These are phyloP conservation scores for Bombylius major DNA, from an alignment of 2,888 invertebrate genomes.

Conservation along the genomic window DNA sequence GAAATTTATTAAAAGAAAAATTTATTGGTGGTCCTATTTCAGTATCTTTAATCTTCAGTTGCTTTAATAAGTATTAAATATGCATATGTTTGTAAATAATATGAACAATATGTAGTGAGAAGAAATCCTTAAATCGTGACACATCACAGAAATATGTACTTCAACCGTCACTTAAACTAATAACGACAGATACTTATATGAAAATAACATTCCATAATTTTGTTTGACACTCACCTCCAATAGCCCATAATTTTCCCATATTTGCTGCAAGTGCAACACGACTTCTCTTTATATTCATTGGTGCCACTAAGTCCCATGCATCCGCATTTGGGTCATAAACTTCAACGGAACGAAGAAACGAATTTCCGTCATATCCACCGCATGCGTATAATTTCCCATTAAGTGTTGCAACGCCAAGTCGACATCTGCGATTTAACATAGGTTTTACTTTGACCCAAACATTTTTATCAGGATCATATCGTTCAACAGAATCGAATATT, in stretches of 20 bases:
- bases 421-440: constrained; percentile 70
- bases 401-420: constrained; percentile 68
- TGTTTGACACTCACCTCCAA: constrained; percentile 43
- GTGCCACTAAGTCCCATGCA: constrained; percentile 62
- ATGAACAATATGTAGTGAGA: no score
- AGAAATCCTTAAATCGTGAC: no score
- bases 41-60: no score
- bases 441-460: constrained; percentile 61
- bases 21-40: no score
- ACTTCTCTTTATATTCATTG: constrained; percentile 73
- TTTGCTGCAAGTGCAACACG: constrained; percentile 72
- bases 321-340: constrained; percentile 62
- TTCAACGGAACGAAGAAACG: constrained; percentile 71
- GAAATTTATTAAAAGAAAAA: no score
- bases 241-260: constrained; percentile 72
- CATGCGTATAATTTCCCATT: constrained; percentile 73
- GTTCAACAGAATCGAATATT: constrained; percentile 76
- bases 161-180: no score
- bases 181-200: no score
- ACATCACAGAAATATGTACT: no score
- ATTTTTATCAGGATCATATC: constrained; percentile 61
- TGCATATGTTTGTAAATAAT: no score
- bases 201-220: no score
- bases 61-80: no score
- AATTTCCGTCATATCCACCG: constrained; percentile 75